Conservation (phyloP, 2,113 vertebrate species). For the Caranx melampygus region DNA sequence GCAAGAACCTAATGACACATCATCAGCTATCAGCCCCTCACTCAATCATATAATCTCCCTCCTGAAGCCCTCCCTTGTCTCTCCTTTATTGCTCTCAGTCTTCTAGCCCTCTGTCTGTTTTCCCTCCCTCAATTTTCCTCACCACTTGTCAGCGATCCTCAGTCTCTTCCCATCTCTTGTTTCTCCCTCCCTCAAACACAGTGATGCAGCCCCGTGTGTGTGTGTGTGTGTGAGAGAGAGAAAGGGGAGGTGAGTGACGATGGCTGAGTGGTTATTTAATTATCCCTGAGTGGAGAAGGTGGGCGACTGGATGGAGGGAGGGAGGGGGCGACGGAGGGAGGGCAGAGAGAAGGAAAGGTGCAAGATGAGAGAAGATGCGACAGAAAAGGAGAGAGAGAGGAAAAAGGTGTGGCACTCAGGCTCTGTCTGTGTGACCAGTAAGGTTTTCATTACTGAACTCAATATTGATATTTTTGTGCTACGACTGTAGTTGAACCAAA, state of each 20-base stretch:
- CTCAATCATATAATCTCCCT: slow-evolving; percentile 45
- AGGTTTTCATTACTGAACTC: neutral
- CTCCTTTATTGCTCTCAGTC: slow-evolving; percentile 20
- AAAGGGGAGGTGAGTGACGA: slow-evolving; percentile 41
- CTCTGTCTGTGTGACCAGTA: slow-evolving; percentile 5
- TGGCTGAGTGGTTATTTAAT: slow-evolving; percentile 74
- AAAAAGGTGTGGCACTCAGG: slow-evolving; percentile 46
- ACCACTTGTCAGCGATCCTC: slow-evolving; percentile 13
- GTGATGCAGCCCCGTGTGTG: slow-evolving; percentile 34
- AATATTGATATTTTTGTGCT: neutral
- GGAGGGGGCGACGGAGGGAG: neutral
- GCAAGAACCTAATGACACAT: slow-evolving; percentile 47
- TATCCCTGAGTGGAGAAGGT: slow-evolving; percentile 54
- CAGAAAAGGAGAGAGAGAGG: slow-evolving; percentile 32
- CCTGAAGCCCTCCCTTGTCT: slow-evolving; percentile 10
- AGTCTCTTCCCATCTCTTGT: neutral
- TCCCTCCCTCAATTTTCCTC: slow-evolving; percentile 20
- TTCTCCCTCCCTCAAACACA: slow-evolving; percentile 22
- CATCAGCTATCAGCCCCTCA: slow-evolving; percentile 45
- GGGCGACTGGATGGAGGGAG: slow-evolving; percentile 25
- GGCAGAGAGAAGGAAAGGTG: slow-evolving; percentile 18
- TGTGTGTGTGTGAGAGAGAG: slow-evolving; percentile 12
- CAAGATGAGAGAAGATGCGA: slow-evolving; percentile 61
- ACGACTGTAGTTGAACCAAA: neutral
- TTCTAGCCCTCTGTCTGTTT: slow-evolving; percentile 10